These are phyloP conservation scores for Cantharis nigra DNA, from an alignment of 2,888 invertebrate genomes.

Conservation along the genomic window DNA sequence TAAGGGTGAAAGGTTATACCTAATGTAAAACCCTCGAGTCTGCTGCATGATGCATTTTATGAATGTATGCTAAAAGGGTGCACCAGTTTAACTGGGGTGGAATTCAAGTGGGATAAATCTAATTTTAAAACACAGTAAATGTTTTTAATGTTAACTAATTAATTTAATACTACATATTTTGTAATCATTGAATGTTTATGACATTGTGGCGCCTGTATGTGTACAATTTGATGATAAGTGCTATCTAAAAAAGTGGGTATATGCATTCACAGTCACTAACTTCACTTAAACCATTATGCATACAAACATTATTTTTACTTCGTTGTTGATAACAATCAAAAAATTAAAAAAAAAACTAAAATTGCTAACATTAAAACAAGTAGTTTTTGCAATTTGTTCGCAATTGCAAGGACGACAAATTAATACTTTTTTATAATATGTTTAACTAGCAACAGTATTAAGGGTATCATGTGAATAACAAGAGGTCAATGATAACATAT, in stretches of 20 bases:
- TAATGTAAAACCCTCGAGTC: not conserved
- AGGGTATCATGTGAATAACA: not conserved
- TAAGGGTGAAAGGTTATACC: not conserved
- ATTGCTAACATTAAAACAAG: not conserved
- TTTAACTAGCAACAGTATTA: not conserved
- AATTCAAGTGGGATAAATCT: not conserved
- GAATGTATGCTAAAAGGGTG: not conserved
- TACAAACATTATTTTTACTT: not conserved
- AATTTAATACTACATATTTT: not conserved
- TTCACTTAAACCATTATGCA: not conserved
- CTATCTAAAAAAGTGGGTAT: conserved; percentile 1
- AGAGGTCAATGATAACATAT: not conserved
- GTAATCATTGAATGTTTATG: not conserved
- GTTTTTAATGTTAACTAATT: not conserved
- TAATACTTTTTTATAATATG: not conserved
- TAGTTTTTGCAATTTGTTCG: not conserved
- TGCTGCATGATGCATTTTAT: not conserved
- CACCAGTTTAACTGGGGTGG: not conserved
- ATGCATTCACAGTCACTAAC: not conserved
- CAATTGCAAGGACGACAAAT: not conserved
- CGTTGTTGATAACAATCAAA: not conserved
- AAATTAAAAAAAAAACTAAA: not conserved
- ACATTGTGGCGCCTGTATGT: conserved; percentile 3
- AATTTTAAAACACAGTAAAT: not conserved
- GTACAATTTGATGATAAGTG: not conserved